Percentiles rank a stretch among this genome's conserved stretches.
These are phyloP conservation scores for Patella ulyssiponensis DNA, from an alignment of 2,888 invertebrate species.

Conservation along the genomic window DNA sequence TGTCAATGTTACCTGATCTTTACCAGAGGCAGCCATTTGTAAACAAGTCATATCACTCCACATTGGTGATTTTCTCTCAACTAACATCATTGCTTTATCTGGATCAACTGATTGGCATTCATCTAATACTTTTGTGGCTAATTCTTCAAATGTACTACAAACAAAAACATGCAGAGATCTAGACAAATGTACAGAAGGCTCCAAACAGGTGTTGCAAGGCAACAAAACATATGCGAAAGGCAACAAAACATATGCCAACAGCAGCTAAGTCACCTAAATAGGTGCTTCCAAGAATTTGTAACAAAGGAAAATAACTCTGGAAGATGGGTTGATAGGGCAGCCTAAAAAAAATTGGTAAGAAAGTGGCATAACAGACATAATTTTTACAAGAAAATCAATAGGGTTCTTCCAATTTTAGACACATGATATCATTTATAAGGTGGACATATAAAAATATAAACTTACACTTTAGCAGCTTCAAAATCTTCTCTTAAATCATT, in stretches of 20 bases:
- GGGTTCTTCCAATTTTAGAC: no score
- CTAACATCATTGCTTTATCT: slow-evolving; percentile 69
- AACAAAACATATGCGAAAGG: neutral
- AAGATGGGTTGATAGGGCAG: neutral
- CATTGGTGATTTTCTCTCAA: slow-evolving; percentile 64
- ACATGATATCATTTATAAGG: no score
- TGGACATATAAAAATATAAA: neutral
- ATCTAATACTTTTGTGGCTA: slow-evolving; percentile 69
- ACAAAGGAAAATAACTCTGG: neutral
- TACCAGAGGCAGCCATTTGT: slow-evolving; percentile 68
- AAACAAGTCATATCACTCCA: slow-evolving; percentile 71
- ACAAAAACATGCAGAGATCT: neutral
- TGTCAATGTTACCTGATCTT: slow-evolving; percentile 51
- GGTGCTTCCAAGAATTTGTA: neutral
- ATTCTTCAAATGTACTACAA: slow-evolving; percentile 69
- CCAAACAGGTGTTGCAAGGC: neutral
- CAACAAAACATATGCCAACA: neutral
- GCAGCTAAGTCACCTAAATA: neutral
- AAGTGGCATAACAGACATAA: no score
- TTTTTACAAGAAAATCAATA: no score
- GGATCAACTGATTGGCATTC: slow-evolving; percentile 69
- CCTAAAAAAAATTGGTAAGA: no score
- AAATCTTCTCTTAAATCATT: slow-evolving; percentile 50
- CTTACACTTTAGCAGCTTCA: slow-evolving; percentile 55
- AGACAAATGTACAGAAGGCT: neutral